phyloP scores from a whole-genome alignment of 1,140 invertebrate genomes.

The Zophobas atratus region DNA sequence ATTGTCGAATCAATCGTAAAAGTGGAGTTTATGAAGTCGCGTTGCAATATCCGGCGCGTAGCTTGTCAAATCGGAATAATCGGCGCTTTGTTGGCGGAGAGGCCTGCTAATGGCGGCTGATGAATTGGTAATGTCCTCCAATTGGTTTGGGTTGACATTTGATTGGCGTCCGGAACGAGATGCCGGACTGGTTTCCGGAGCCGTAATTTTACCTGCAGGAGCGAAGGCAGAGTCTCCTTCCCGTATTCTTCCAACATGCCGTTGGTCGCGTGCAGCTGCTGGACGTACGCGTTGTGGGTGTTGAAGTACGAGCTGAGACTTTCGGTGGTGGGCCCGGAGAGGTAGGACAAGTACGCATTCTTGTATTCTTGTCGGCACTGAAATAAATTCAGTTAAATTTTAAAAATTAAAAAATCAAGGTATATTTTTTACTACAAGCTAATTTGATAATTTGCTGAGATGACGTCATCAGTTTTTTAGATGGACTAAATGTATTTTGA shows the following conservation, averaged over 20 bases:
- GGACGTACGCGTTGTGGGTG: constrained; percentile 94
- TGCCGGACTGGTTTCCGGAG: constrained; percentile 26
- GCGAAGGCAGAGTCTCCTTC: constrained; percentile 81
- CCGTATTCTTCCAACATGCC: constrained; percentile 85
- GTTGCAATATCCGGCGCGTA: constrained; percentile 35
- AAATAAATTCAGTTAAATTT: constrained; percentile 52
- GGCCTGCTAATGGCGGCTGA: constrained; percentile 52
- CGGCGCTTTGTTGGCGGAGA: constrained; percentile 27
- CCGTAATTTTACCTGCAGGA: constrained; percentile 79
- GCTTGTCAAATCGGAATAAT: constrained; percentile 48
- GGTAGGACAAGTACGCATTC: constrained; percentile 83
- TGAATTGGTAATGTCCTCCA: constrained; percentile 54
- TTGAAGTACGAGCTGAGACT: constrained; percentile 87
- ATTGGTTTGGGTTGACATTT: constrained; percentile 39
- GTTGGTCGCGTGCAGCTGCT: constrained; percentile 93
- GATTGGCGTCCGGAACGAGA: constrained; percentile 34
- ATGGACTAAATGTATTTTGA: no score
- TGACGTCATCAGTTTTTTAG: no score
- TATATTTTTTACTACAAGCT: no score
- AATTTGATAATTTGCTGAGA: no score
- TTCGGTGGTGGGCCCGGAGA: constrained; percentile 76
- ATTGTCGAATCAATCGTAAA: constrained; percentile 14
- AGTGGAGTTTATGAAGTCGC: constrained; percentile 22
- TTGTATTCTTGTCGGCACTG: constrained; percentile 91
- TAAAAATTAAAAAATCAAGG: no score